phyloP scores from a whole-genome alignment of 2,888 invertebrate species.

The Mesorhabditis sp. region DNA sequence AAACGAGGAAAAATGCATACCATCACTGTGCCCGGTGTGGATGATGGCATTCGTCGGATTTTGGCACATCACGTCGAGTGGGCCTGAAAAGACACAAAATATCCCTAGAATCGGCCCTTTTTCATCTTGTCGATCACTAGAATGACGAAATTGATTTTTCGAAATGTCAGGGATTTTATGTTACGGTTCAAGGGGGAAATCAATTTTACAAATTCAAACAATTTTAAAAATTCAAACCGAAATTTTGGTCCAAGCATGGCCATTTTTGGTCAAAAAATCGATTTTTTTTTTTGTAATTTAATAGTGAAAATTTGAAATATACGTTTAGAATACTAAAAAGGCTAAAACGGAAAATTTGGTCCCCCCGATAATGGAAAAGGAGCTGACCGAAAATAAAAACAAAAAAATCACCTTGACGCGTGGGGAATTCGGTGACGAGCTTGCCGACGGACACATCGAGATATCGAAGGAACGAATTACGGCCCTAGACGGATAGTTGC shows the following conservation, averaged over 20 bases:
- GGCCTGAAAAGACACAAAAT: slow-evolving; percentile 11
- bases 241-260: too few species aligned
- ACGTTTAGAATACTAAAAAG: too few species aligned
- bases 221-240: too few species aligned
- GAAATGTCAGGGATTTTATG: neutral
- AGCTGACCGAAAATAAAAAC: too few species aligned
- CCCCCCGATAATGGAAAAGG: too few species aligned
- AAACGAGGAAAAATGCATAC: slow-evolving; percentile 49
- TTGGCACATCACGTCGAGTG: slow-evolving; percentile 78
- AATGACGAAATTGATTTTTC: neutral
- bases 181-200: neutral
- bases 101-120: too few species aligned
- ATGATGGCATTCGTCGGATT: slow-evolving; percentile 90
- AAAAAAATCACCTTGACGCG: slow-evolving; percentile 68
- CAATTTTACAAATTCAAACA: too few species aligned
- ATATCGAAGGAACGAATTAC: slow-evolving; percentile 73
- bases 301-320: too few species aligned
- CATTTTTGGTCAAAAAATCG: too few species aligned
- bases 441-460: slow-evolving; percentile 90
- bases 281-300: too few species aligned
- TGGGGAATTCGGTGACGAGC: slow-evolving; percentile 75
- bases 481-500: slow-evolving; percentile 26
- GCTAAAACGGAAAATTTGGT: too few species aligned
- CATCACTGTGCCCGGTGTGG: slow-evolving; percentile 83
- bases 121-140: too few species aligned